A percentile compares a stretch with the other conserved stretches of the same genome.
phyloP scores from a whole-genome alignment of 2,888 invertebrate species.

The Papilio gigon region DNA sequence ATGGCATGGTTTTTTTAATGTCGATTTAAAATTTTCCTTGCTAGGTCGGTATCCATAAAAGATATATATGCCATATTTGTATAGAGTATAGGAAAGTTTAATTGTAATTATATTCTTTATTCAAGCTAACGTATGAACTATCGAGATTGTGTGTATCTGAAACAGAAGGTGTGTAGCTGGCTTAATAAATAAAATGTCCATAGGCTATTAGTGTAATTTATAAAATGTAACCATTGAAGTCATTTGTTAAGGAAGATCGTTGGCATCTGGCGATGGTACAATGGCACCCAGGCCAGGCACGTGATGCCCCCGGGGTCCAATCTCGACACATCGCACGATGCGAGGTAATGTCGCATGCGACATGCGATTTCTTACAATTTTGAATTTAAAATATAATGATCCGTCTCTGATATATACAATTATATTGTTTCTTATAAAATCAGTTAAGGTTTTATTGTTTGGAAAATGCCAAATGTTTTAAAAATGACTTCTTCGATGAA shows the following conservation, averaged over 20 bases:
- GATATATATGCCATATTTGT: not conserved
- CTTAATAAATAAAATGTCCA: too few species aligned
- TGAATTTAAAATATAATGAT: constrained; percentile 1
- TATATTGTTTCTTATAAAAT: not conserved
- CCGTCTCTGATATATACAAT: not conserved
- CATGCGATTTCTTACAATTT: constrained; percentile 31
- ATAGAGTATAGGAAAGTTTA: not conserved
- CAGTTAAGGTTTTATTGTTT: not conserved
- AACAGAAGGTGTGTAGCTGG: too few species aligned
- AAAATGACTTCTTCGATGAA: too few species aligned
- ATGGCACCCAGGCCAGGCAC: constrained; percentile 24
- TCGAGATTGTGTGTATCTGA: too few species aligned
- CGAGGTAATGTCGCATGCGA: constrained; percentile 29
- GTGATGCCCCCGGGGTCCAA: constrained; percentile 33
- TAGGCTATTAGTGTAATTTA: not conserved
- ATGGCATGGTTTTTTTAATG: constrained; percentile 6
- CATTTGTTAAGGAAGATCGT: constrained; percentile 12
- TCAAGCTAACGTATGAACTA: not conserved
- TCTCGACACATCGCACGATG: not conserved
- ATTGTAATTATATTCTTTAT: not conserved
- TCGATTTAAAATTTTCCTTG: constrained; percentile 19
- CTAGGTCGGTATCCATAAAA: constrained; percentile 1
- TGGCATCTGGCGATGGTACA: constrained; percentile 32
- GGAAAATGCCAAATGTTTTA: not conserved
- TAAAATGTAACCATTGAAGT: constrained; percentile 8